These are phyloP conservation scores for Unio delphinus DNA, from an alignment of 2,888 invertebrate genomes.

Conservation along the genomic window DNA sequence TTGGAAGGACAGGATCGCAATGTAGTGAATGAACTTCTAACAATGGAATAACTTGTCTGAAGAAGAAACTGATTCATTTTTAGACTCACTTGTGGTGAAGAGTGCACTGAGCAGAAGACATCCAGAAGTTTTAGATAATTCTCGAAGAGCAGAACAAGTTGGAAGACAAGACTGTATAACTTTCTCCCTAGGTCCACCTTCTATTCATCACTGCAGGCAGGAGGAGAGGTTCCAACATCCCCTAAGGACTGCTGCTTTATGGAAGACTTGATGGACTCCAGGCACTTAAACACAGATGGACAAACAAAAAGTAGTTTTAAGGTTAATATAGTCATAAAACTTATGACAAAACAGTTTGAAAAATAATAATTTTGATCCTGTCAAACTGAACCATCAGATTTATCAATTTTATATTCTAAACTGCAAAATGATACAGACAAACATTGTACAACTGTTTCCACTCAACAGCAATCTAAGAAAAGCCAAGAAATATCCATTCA, in stretches of 20 bases:
- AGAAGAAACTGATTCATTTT: background rate
- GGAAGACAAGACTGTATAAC: slow-evolving; percentile 93
- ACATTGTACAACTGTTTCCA: too few species aligned
- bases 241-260: slow-evolving; percentile 83
- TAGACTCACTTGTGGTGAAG: slow-evolving; percentile 52
- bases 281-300: slow-evolving; percentile 47
- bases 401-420: too few species aligned
- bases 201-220: slow-evolving; percentile 77
- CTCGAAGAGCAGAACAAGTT: slow-evolving; percentile 89
- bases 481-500: too few species aligned
- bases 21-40: too few species aligned
- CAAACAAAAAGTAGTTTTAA: too few species aligned
- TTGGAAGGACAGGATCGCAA: too few species aligned
- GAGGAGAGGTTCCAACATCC: slow-evolving; percentile 78
- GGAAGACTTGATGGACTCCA: slow-evolving; percentile 84
- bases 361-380: too few species aligned
- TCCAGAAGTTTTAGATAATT: slow-evolving; percentile 73
- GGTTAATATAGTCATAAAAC: too few species aligned
- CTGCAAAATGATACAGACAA: too few species aligned
- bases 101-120: slow-evolving; percentile 46
- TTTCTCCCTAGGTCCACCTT: slow-evolving; percentile 87
- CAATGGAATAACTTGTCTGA: background rate
- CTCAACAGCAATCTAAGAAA: too few species aligned
- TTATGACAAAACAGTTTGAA: too few species aligned
- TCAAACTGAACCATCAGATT: too few species aligned